Evolutionary conservation across 2,888 invertebrate genomes (phyloP).

Genomic region (Timandra comae): DNA sequence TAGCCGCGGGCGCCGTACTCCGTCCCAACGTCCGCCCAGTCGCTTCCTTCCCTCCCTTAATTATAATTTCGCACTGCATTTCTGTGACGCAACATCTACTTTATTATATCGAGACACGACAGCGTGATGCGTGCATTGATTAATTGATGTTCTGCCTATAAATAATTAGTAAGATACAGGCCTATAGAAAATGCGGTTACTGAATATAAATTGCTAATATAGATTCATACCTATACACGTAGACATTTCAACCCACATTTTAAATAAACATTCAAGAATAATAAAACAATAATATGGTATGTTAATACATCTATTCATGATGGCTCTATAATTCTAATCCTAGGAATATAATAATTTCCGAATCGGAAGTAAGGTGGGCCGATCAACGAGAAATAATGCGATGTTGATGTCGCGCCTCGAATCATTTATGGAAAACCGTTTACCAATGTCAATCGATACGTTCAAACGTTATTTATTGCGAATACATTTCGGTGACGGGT

Average conservation of each 20-base stretch:
- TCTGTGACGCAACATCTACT: conserved; percentile 29
- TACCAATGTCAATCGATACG: conserved; percentile 29
- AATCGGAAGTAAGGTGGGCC: conserved; percentile 73
- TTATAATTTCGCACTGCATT: conserved; percentile 59
- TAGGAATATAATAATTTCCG: conserved; percentile 72
- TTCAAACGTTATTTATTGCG: conserved; percentile 13
- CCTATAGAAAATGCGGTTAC: no score
- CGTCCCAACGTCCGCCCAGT: conserved; percentile 53
- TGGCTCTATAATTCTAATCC: conserved; percentile 55
- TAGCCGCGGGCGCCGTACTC: conserved; percentile 42
- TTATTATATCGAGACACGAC: conserved; percentile 17
- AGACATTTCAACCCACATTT: conserved; percentile 46
- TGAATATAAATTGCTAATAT: conserved; percentile 1
- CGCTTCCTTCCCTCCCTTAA: conserved; percentile 68
- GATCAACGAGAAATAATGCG: conserved; percentile 70
- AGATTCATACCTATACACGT: conserved; percentile 19
- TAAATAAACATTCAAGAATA: conserved; percentile 47
- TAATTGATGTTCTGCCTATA: conserved; percentile 24
- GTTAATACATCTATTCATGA: conserved; percentile 53
- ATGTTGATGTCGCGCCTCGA: conserved; percentile 68
- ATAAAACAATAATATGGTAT: conserved; percentile 50
- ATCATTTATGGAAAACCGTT: conserved; percentile 60
- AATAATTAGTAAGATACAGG: conserved; percentile 17
- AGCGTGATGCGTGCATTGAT: conserved; percentile 21
- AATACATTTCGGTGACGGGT: conserved; percentile 51